Evolutionary conservation across 35 echinoderm and acorn worm species (phyloP).

Genomic region (Ophiothrix spiculata): DNA sequence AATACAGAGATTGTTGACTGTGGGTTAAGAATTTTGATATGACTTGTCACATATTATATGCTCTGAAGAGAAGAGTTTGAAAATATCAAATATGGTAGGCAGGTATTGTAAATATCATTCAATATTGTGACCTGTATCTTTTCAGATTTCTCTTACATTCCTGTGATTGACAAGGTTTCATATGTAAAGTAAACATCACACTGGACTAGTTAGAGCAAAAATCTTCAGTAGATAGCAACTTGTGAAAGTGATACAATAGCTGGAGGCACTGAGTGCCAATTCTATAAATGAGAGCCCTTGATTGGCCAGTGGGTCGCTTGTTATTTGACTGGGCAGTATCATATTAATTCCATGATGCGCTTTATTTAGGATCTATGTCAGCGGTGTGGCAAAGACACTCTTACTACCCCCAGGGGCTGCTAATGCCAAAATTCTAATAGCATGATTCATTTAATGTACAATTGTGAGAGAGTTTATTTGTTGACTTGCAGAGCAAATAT

Average conservation of each 20-base stretch:
- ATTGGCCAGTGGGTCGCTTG: conserved; percentile 1
- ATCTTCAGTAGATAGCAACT: background rate
- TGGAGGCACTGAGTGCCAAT: background rate
- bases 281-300: background rate
- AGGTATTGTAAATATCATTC: too few relatives aligned
- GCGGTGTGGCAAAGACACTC: background rate
- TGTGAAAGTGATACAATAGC: background rate
- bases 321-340: conserved; percentile 7
- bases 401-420: background rate
- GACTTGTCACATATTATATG: too few relatives aligned
- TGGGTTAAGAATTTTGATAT: too few relatives aligned
- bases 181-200: background rate
- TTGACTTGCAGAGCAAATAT: too few relatives aligned
- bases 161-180: too few relatives aligned
- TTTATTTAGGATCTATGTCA: background rate
- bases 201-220: background rate
- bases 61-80: too few relatives aligned
- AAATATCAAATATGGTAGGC: too few relatives aligned
- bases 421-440: background rate
- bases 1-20: too few relatives aligned
- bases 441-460: conserved; percentile 14
- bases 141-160: too few relatives aligned
- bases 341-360: background rate
- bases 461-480: conserved; percentile 9
- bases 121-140: too few relatives aligned